phyloP scores from a whole-genome alignment of 2,113 vertebrate genomes.

The Agelaius tricolor region DNA sequence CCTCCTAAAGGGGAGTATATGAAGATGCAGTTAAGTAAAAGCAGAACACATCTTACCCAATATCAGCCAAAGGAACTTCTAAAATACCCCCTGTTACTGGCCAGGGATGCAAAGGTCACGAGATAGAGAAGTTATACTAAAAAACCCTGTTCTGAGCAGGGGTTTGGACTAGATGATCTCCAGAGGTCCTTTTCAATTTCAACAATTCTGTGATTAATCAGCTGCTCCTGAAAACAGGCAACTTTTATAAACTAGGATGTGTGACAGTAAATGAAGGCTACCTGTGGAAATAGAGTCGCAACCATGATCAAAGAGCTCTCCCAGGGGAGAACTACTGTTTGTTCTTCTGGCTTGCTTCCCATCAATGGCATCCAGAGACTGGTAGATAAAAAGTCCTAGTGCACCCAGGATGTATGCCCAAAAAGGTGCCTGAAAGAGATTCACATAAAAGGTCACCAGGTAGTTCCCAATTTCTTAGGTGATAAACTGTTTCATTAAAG shows the following conservation, averaged over 20 bases:
- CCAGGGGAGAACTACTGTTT: slow-evolving; percentile 91
- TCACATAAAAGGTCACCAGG: neutral
- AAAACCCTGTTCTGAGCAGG: neutral
- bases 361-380: slow-evolving; percentile 96
- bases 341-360: slow-evolving; percentile 97
- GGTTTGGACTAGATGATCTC: neutral
- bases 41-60: neutral
- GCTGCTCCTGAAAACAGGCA: neutral
- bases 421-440: slow-evolving; percentile 82
- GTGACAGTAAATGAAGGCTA: slow-evolving; percentile 59
- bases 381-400: slow-evolving; percentile 93
- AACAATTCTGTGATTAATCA: neutral
- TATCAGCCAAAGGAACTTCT: neutral
- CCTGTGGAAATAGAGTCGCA: slow-evolving; percentile 97
- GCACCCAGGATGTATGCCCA: slow-evolving; percentile 90
- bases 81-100: neutral
- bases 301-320: slow-evolving; percentile 97
- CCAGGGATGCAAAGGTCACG: neutral
- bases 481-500: neutral
- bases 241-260: neutral
- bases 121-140: neutral
- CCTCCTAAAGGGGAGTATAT: accelerated
- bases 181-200: neutral
- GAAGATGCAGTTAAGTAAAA: neutral
- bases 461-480: neutral